Base-by-base conservation (phyloP, 1,140 invertebrate species). In the Lepidurus apus region DNA sequence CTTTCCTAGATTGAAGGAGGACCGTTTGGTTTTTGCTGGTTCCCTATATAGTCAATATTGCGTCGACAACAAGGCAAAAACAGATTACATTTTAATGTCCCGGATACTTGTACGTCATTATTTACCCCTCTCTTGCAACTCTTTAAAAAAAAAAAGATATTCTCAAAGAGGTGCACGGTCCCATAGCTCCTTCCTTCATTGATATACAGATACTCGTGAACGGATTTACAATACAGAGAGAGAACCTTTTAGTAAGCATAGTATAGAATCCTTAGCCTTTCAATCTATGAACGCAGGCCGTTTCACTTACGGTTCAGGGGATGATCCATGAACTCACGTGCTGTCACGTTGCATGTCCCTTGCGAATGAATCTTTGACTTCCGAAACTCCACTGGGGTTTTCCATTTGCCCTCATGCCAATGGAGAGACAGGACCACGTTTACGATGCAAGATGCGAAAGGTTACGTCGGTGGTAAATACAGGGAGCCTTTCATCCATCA, bases 401-500 rank as follows among this genome's bases (percentile, higher is more conserved):
- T 65, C 53, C 21, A 47, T 17, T 47, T 17, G 13, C 53, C 53
- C 21, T 21, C 53, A 65, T n/a, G 53, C 7, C 53, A 65, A 65
- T 34, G 34, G 2, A 34, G 34, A 34, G 34, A 21, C 7, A 65
- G 9, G 53, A 65, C 8, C 53, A 13, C 21, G 53, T 21, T 65
- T 9, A 34, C 53, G 53, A 11, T 21, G 53, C 7, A 9, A 65
- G 21, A 65, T 21, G 53, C 13, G 53, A 65, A 9, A 65, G n/a
- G 53, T 65, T 65, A 65, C 53, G 21, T 13, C 13, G n/a, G 9
- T 65, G 53, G 53, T 65, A 65, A 65, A 65, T 17, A 47, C 53
- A 65, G 21, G 21, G 53, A n/a, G 53, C 17, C 53, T 65, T 65
- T 65, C 53, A 65, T 65, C 53, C 53, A 65, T 65, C 53, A 65